Percentiles rank a stretch among this genome's conserved stretches.
Conservation (phyloP, 2,113 vertebrate species). For the Campylorhamphus procurvoides region DNA sequence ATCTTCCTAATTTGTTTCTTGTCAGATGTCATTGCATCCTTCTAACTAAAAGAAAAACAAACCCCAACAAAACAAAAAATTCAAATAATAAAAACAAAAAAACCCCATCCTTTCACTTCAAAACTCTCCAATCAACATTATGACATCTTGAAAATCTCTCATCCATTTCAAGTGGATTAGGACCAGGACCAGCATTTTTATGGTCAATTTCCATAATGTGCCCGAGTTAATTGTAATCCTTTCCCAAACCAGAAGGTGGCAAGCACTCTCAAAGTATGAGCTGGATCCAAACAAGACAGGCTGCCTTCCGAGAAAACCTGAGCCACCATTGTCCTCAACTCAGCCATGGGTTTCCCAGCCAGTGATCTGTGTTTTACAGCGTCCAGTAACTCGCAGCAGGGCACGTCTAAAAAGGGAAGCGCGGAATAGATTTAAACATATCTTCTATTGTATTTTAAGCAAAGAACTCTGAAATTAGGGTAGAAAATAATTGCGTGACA, state of each 20-base stretch:
- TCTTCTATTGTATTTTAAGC: background rate
- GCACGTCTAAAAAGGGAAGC: background rate
- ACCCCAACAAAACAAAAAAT: background rate
- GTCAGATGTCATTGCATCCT: background rate
- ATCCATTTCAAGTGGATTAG: background rate
- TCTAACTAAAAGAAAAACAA: background rate
- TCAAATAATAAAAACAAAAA: background rate
- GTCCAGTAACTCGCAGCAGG: background rate
- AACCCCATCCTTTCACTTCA: background rate
- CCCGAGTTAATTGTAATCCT: constrained; percentile 19
- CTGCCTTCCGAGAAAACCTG: background rate
- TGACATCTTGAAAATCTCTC: background rate
- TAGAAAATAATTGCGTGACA: background rate
- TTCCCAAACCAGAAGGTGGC: constrained; percentile 58
- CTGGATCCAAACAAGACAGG: background rate
- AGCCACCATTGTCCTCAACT: background rate
- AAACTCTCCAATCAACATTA: background rate
- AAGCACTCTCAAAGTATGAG: constrained; percentile 64
- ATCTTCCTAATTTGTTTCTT: background rate
- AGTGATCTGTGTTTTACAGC: background rate
- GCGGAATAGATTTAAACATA: background rate
- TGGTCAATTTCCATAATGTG: background rate
- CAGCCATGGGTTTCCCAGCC: background rate
- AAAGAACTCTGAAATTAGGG: background rate
- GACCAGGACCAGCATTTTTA: background rate